Evolutionary conservation across 2,797 vertebrate genomes (phyloP).

Genomic region (Siniperca obscura): DNA sequence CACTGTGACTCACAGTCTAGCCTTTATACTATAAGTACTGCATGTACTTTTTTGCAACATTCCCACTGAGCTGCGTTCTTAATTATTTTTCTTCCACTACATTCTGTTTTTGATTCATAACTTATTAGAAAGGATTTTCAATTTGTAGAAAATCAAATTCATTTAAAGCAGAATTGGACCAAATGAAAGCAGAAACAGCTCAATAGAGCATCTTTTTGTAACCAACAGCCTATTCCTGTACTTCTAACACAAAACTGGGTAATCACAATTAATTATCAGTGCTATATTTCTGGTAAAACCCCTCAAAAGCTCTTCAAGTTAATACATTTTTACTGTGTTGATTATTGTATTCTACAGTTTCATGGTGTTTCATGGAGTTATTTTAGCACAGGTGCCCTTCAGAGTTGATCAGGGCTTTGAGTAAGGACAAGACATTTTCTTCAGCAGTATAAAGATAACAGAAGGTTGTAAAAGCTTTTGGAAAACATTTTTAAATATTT

Average conservation of each 20-base stretch:
- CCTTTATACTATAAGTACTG: background rate
- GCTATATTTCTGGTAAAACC: background rate
- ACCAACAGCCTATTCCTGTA: conserved; percentile 7
- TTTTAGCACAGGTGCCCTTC: conserved; percentile 2
- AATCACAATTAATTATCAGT: background rate
- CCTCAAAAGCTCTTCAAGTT: background rate
- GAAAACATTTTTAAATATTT: background rate
- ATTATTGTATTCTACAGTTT: background rate
- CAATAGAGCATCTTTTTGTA: background rate
- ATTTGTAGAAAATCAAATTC: conserved; percentile 2
- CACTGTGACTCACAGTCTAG: background rate
- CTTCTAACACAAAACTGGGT: background rate
- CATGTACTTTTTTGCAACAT: background rate
- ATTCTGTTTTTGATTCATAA: conserved; percentile 2
- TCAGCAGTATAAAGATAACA: background rate
- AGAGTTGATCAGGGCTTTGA: background rate
- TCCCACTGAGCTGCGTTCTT: background rate
- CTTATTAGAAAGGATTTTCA: background rate
- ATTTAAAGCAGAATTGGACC: background rate
- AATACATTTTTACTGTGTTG: background rate
- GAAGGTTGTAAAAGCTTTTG: conserved; percentile 6
- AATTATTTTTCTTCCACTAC: background rate
- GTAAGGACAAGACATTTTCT: background rate
- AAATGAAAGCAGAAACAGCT: conserved; percentile 3
- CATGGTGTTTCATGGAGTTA: conserved; percentile 1